Evolutionary conservation across 2,888 invertebrate genomes (phyloP), one percentile per base, ranked within the genome.

Genomic region (Acrobasis consociella): DNA sequence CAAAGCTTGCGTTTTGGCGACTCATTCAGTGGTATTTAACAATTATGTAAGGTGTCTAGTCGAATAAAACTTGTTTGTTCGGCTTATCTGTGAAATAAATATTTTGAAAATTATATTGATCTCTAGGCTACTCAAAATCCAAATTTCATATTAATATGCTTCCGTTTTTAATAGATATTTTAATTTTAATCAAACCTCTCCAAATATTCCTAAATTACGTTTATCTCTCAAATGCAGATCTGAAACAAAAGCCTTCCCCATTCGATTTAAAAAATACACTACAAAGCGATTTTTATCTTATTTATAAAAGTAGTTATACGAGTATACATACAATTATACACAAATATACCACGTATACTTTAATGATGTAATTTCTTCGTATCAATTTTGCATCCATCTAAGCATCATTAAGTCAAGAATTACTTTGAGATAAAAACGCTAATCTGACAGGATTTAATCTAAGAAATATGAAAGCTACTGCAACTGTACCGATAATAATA

Each of bases 391-490:
- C 55, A 10, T 16, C 16, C 7, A 55, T 39, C 15, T 55, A 16
- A n/a, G 8, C 16, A 37, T 38, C n/a, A 55, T 55, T 55, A 55
- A 55, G 55, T 16, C 3, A 55, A 17, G 11, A 31, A 51, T 31
- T 16, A 50, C 11, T 31, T 10, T 16, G 55, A 55, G 55, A 55
- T 39, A 55, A 16, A 39, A 55, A 55, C 55, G 16, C 16, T 55
- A 55, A 55, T 55, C 53, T 55, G 53, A 38, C 38, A 55, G 46
- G 3, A 1, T 46, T 13, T 9, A 46, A n/a, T 11, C 42, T 42
- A 42, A 42, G 55, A 3, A 39, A 39, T 16, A 16, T 38, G n/a
- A 1, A 39, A 55, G 55, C 16, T 9, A 55, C 38, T n/a, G 10
- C 16, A 38, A 17, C 16, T 39, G 15, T 16, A 11, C 9, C 16